Evolutionary conservation across 2,888 invertebrate genomes (phyloP).

Genomic region (Orchesella flavescens): DNA sequence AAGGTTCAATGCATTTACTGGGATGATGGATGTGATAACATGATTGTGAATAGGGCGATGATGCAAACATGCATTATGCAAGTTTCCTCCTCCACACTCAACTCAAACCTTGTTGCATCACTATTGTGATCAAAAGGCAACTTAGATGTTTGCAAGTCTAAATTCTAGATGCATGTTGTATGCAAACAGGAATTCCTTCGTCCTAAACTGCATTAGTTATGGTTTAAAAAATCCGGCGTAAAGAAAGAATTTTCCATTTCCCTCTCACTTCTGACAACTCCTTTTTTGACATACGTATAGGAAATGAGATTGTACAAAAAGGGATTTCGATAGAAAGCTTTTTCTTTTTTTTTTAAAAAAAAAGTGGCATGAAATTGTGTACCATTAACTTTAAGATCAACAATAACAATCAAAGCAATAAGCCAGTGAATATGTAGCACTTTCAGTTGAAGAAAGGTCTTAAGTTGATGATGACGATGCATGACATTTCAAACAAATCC

Average conservation of each 20-base stretch:
- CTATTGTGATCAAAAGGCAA: no score
- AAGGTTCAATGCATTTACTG: constrained; percentile 5
- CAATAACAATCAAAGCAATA: background rate
- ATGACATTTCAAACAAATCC: no score
- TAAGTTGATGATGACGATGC: background rate
- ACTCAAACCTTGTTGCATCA: no score
- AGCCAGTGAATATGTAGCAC: no score
- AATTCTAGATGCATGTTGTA: no score
- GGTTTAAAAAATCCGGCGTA: background rate
- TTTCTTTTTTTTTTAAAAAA: background rate
- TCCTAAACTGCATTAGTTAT: no score
- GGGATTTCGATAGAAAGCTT: background rate
- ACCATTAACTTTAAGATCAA: constrained; percentile 15
- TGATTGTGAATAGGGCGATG: no score
- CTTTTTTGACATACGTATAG: constrained; percentile 17
- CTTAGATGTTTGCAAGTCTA: no score
- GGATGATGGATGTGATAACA: constrained; percentile 32
- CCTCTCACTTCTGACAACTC: background rate
- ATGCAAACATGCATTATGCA: constrained; percentile 9
- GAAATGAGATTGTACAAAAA: constrained; percentile 20
- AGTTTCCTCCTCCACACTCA: no score
- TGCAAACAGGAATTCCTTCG: no score
- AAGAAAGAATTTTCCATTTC: constrained; percentile 1
- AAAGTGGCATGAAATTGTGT: constrained; percentile 6
- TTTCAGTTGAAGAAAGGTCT: no score